Percentiles rank a stretch among this genome's conserved stretches.
Evolutionary conservation across 1,140 invertebrate species (phyloP).

Genomic region (Holcopasites calliopsidis): DNA sequence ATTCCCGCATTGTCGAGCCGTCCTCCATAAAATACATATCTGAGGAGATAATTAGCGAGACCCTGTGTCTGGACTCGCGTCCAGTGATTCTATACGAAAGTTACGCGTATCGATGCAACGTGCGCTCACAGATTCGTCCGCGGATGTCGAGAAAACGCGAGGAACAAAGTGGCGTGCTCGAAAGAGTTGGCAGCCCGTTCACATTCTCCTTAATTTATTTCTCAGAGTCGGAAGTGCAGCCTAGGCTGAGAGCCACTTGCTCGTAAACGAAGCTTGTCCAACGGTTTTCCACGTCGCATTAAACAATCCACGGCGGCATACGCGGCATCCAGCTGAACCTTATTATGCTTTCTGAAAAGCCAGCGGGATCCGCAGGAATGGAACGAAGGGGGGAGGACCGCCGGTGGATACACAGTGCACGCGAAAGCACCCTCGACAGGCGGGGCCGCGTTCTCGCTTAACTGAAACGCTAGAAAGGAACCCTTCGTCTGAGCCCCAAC

Average conservation of each 20-base stretch:
- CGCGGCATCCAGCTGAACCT: constrained; percentile 17
- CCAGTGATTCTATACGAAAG: background rate
- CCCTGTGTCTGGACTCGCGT: no score
- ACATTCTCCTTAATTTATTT: constrained; percentile 12
- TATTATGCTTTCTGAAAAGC: constrained; percentile 22
- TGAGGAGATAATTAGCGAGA: constrained; percentile 58
- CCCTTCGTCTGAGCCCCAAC: constrained; percentile 42
- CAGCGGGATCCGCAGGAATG: background rate
- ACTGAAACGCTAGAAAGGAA: constrained; percentile 34
- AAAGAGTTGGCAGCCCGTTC: background rate
- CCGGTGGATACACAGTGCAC: background rate
- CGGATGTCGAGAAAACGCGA: background rate
- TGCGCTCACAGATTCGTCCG: background rate
- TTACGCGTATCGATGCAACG: background rate
- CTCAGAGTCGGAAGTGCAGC: background rate
- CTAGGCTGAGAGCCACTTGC: background rate
- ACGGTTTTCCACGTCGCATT: background rate
- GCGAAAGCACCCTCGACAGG: constrained; percentile 17
- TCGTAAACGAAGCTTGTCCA: constrained; percentile 16
- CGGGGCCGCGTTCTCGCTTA: constrained; percentile 41
- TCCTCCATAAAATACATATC: constrained; percentile 12
- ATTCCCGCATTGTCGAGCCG: constrained; percentile 36
- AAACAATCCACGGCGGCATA: constrained; percentile 9
- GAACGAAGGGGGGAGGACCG: background rate
- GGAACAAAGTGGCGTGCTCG: background rate